Evolutionary conservation across 2,113 vertebrate genomes (phyloP).

Genomic region (Girardinichthys multiradiatus): DNA sequence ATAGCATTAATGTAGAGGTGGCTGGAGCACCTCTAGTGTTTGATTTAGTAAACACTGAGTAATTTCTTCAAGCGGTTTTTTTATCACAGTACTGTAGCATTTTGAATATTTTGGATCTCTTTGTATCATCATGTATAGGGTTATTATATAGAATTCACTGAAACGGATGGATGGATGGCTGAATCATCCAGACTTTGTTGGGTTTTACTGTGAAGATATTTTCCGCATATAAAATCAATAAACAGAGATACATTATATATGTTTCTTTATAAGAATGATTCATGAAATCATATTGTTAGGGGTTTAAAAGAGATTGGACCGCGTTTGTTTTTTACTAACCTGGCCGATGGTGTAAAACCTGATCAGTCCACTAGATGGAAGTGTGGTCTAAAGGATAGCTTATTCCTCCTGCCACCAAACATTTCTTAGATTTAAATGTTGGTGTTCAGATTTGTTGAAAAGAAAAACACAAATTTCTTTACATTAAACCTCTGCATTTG

Average conservation of each 20-base stretch:
- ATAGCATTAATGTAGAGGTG: no score
- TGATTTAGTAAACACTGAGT: not conserved
- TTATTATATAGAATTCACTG: not conserved
- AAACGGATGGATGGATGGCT: not conserved
- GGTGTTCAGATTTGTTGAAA: fast-evolving
- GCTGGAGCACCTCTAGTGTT: no score
- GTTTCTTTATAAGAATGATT: no score
- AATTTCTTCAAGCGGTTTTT: not conserved
- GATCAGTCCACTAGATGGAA: slow-evolving; percentile 45
- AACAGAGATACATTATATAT: no score
- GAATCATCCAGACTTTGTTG: not conserved
- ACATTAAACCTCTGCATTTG: no score
- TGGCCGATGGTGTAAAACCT: not conserved
- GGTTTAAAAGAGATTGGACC: not conserved
- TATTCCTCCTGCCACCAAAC: not conserved
- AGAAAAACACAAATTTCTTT: no score
- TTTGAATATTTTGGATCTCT: no score
- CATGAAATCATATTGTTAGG: no score
- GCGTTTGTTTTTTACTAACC: not conserved
- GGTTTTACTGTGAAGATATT: not conserved
- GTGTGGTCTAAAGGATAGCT: slow-evolving; percentile 26
- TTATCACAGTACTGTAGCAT: not conserved
- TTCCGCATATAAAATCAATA: not conserved
- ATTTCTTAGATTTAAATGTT: no score
- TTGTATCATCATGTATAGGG: no score